Evolutionary conservation across 2,888 invertebrate species (phyloP), one percentile per base, ranked within the genome.

Genomic region (Podotricha telesiphe): DNA sequence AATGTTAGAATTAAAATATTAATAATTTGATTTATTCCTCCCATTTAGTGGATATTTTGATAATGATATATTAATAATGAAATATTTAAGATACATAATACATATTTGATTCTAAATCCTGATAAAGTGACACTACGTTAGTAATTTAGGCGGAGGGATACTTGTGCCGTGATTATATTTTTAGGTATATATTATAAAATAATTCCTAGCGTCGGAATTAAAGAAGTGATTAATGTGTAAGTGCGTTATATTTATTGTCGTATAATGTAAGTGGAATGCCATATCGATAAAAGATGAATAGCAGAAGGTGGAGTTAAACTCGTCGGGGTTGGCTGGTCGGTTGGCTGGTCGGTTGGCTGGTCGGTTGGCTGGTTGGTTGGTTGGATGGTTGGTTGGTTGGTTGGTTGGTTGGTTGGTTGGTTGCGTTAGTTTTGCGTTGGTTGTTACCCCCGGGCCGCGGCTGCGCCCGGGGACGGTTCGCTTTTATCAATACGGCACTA

Each of bases 101-200:
- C 93, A 93, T 93, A 93, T 92, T 93, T 92, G 93, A 93, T 93
- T 93, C 92, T 93, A 93, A 93, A 93, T 93, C 93, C 93, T 92
- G 93, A 92, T 92, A 93, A 93, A 91, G 91, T 91, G 91, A 92
- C 92, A 93, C 92, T 92, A 93, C 87, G 87, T 93, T 91, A 91
- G 93, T 92, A 91, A 90, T 90, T 91, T 93, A 93, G 92, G 93
- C 93, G 93, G 93, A 92, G 93, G 93, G 93, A 93, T 93, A 93
- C 93, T 92, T 93, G 93, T 93, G 93, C 93, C 93, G 93, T 93
- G 93, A 93, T 93, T 93, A 93, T 93, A 93, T 93, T 93, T 93
- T 92, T 93, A 93, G 92, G 93, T 93, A 92, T 93, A 93, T 93
- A 92, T 92, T 93, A 91, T 91, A 86, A 91, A 87, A 90, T 92